A percentile compares a stretch with the other conserved stretches of the same genome.
Conservation (phyloP, 2,888 invertebrate species). For the Periphyllus acericola region DNA sequence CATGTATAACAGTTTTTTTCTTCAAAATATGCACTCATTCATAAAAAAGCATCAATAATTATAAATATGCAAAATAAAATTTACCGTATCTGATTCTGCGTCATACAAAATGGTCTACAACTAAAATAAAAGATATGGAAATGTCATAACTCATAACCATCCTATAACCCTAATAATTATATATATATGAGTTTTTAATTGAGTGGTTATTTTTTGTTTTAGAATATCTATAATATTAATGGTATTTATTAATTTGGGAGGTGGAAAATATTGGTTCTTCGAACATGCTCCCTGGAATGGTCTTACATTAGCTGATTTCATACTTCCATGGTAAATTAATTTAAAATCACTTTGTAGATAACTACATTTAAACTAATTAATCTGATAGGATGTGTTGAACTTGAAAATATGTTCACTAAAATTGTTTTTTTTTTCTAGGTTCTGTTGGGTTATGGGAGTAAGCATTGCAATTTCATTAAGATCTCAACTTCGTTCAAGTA, state of each 20-base stretch:
- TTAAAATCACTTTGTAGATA: slow-evolving; percentile 11
- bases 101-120: too few relatives aligned
- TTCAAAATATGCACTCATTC: too few relatives aligned
- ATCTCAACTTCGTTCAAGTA: slow-evolving; percentile 75
- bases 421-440: slow-evolving; percentile 71
- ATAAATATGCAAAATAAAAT: too few relatives aligned
- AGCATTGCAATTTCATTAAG: slow-evolving; percentile 79
- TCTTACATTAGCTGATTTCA: slow-evolving; percentile 84
- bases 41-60: too few relatives aligned
- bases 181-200: background rate
- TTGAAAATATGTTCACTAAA: background rate
- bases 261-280: slow-evolving; percentile 83
- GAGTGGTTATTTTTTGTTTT: slow-evolving; percentile 69
- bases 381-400: background rate
- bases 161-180: too few relatives aligned
- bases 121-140: too few relatives aligned
- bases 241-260: slow-evolving; percentile 90
- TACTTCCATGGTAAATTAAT: slow-evolving; percentile 80
- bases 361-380: too few relatives aligned
- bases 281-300: slow-evolving; percentile 87
- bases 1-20: too few relatives aligned
- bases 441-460: slow-evolving; percentile 89
- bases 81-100: too few relatives aligned
- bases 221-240: slow-evolving; percentile 78
- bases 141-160: too few relatives aligned